Conservation (phyloP, 64 coral and sea anemone species). For the Cladopsammia gracilis region DNA sequence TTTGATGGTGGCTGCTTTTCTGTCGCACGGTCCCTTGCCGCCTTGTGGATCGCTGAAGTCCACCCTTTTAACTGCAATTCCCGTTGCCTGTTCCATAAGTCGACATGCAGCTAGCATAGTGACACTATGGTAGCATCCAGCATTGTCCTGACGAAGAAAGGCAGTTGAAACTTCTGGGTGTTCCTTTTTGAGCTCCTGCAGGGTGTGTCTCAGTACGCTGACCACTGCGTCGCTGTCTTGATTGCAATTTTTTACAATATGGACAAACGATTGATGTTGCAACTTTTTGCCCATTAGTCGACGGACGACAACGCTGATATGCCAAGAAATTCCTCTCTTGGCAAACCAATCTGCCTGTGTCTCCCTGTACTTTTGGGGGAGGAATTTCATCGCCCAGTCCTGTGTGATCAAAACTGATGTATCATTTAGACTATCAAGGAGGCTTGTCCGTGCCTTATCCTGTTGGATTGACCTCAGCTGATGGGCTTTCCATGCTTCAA, state of each 20-base stretch:
- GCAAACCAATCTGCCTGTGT: slow-evolving; percentile 15
- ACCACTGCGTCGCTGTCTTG: neutral
- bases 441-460: neutral
- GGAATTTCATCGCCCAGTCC: slow-evolving; percentile 2
- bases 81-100: neutral
- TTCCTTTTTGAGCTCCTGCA: neutral
- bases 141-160: neutral
- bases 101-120: neutral
- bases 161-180: neutral
- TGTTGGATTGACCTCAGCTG: neutral
- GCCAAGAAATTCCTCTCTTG: slow-evolving; percentile 21
- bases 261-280: too few species aligned
- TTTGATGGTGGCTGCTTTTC: slow-evolving; percentile 38
- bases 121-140: neutral
- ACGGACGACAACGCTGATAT: neutral
- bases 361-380: neutral
- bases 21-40: slow-evolving; percentile 10
- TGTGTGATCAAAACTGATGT: neutral
- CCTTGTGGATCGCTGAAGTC: slow-evolving; percentile 46
- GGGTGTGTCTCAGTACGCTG: neutral
- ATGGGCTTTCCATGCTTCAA: neutral
- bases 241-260: neutral
- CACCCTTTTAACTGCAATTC: neutral
- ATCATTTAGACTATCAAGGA: neutral
- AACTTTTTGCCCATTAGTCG: neutral